phyloP scores from a whole-genome alignment of 2,113 vertebrate species.

The Campylomormyrus tamandua region DNA sequence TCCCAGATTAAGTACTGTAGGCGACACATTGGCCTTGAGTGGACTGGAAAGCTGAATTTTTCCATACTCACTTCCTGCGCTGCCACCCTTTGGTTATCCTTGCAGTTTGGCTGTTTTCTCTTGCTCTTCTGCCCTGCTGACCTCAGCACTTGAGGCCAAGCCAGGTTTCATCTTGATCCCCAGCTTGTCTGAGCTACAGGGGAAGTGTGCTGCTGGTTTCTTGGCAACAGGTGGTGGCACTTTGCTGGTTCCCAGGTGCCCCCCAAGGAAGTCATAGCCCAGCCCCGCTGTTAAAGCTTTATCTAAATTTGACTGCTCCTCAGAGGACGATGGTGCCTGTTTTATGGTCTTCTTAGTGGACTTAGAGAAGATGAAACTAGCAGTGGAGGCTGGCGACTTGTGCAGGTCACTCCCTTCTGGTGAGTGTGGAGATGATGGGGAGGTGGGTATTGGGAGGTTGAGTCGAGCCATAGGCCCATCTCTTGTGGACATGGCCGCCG shows the following conservation, averaged over 20 bases:
- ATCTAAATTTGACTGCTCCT: conserved; percentile 59
- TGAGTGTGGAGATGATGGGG: conserved; percentile 33
- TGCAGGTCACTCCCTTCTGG: conserved; percentile 45
- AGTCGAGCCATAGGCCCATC: conserved; percentile 40
- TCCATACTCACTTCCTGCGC: conserved; percentile 45
- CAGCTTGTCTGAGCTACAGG: background rate
- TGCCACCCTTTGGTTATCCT: conserved; percentile 32
- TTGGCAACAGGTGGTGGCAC: conserved; percentile 84
- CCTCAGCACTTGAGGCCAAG: conserved; percentile 36
- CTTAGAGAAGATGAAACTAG: conserved; percentile 89
- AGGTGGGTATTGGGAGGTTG: conserved; percentile 26
- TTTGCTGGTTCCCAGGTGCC: conserved; percentile 57
- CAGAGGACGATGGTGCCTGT: conserved; percentile 56
- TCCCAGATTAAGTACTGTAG: background rate
- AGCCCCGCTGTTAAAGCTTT: conserved; percentile 66
- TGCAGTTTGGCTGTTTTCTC: conserved; percentile 50
- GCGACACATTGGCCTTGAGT: background rate
- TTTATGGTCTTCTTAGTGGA: conserved; percentile 76
- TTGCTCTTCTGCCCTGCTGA: conserved; percentile 38
- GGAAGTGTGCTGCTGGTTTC: conserved; percentile 61
- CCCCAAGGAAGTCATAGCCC: conserved; percentile 52
- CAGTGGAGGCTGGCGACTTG: conserved; percentile 73
- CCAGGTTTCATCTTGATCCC: background rate
- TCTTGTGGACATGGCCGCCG: conserved; percentile 56
- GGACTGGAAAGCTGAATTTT: background rate